Base-by-base conservation (phyloP, 2,888 invertebrate genomes). In the Tiliacea citrago region DNA sequence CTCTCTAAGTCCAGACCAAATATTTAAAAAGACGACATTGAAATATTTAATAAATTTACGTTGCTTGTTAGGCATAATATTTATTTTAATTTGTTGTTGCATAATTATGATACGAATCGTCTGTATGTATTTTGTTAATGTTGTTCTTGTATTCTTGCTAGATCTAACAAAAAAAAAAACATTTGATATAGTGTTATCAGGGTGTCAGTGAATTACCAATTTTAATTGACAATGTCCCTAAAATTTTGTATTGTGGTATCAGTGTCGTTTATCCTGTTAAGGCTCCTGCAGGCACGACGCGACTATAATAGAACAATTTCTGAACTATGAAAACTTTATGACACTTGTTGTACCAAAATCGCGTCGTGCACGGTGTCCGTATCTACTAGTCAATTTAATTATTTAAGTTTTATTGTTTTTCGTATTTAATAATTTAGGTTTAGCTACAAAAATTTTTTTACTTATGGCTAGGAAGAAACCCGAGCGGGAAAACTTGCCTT, bases 361-460 rank as follows among this genome's bases (percentile, higher is more conserved):
- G 3, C 29, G 29, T 29, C n/a, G n/a, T 29, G 29, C 29, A 29
- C 29, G 1, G 29, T 61, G 29, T 29, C n/a, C 24, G 12, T n/a
- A n/a, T n/a, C n/a, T 49, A 55, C 80, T 76, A 76, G 76, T 76
- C 76, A 76, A 21, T 57, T 61, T 61, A 29, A 51, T 61, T 79
- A 35, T 45, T 39, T 60, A 42, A 24, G 18, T 72, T 45, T 24
- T 13, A 24, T 53, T 6, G 0, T 8, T 24, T 16, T 51, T 51
- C 12, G n/a, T 58, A 35, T 45, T 49, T 3, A n/a, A 55, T 47
- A 49, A 45, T 53, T 76, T 65, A 42, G 13, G 13, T 69, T 69
- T 49, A 39, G 18, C 7, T 75, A 13, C 1, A 10, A 61, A 2
- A 13, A 2, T 45, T 35, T 21, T 75, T 66, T 35, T 2, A 21